Percentiles rank a stretch among this genome's conserved stretches.
Conservation (phyloP, 2,888 invertebrate species). For the Theodoxus fluviatilis region DNA sequence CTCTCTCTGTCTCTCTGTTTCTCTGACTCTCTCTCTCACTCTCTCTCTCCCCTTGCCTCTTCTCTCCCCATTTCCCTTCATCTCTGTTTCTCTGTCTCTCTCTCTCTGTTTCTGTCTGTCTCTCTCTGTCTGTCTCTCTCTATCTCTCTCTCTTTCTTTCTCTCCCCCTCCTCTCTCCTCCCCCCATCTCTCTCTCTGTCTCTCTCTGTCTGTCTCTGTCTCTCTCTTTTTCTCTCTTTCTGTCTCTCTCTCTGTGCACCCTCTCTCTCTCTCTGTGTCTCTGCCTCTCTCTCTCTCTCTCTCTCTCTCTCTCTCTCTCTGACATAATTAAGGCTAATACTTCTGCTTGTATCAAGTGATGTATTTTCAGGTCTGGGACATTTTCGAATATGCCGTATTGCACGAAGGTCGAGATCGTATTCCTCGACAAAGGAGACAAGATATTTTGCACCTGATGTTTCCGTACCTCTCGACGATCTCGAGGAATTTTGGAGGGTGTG, state of each 20-base stretch:
- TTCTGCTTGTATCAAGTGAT: too few relatives aligned
- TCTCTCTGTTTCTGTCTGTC: conserved; percentile 4
- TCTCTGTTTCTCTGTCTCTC: background rate
- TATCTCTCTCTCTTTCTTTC: background rate
- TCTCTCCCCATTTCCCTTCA: background rate
- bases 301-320: too few relatives aligned
- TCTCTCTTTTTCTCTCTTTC: background rate
- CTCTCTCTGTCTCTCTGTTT: background rate
- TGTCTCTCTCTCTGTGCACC: background rate
- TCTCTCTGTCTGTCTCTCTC: background rate
- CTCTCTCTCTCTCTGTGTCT: background rate
- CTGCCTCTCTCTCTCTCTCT: conserved; percentile 11
- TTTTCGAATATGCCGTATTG: too few relatives aligned
- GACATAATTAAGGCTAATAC: too few relatives aligned
- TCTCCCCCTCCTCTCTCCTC: conserved; percentile 4
- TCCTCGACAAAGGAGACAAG: too few relatives aligned
- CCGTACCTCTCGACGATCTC: too few relatives aligned
- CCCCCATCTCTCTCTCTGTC: background rate
- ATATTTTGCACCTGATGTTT: too few relatives aligned
- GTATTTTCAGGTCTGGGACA: too few relatives aligned
- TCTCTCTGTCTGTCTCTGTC: background rate
- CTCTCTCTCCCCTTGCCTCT: background rate
- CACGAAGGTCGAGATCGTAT: too few relatives aligned
- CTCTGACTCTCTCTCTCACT: too few relatives aligned
- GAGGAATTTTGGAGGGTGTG: too few relatives aligned